Conservation (phyloP, 2,113 vertebrate species). For the Strigops habroptila region DNA sequence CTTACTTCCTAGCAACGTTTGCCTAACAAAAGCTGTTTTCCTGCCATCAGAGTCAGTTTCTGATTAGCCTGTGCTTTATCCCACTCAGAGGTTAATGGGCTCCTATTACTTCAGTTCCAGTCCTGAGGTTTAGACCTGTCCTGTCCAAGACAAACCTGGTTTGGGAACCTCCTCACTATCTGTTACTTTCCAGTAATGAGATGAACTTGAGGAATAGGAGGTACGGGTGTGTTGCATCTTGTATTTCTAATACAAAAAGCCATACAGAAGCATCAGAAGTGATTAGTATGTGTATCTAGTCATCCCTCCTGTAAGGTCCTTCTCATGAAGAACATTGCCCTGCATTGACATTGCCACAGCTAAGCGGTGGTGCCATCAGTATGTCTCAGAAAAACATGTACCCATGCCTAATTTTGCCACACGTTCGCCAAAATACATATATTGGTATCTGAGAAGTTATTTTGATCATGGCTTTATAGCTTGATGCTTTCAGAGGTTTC, state of each 20-base stretch:
- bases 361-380: neutral
- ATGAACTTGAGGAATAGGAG: neutral
- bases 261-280: neutral
- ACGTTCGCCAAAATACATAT: neutral
- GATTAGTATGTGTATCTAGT: fast-evolving
- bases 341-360: fast-evolving
- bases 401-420: neutral
- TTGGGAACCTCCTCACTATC: neutral
- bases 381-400: neutral
- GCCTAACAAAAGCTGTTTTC: neutral
- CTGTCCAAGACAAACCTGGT: neutral
- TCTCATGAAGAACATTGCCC: fast-evolving
- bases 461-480: neutral
- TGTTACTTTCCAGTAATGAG: neutral
- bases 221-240: neutral
- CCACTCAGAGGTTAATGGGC: neutral
- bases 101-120: neutral
- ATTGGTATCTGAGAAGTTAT: neutral
- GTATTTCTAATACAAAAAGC: fast-evolving
- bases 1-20: neutral
- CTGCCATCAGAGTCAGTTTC: neutral
- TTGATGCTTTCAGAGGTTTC: neutral
- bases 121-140: neutral
- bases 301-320: neutral
- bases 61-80: neutral